Evolutionary conservation across 2,888 invertebrate species (phyloP), one percentile per base, ranked within the genome.

Genomic region (Phrixothrix hirtus): DNA sequence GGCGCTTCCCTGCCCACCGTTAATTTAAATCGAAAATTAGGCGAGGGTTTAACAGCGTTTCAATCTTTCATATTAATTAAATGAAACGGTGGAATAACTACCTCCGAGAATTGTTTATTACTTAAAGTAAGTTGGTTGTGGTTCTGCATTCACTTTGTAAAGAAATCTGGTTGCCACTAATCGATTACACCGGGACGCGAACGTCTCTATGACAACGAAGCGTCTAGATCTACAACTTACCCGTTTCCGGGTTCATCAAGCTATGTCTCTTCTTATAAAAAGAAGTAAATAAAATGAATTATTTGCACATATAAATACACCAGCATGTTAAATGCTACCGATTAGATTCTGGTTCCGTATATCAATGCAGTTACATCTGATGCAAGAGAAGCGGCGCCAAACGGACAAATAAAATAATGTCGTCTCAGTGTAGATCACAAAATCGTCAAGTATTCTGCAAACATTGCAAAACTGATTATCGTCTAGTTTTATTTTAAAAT

Each of bases 171-270:
- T 30, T 46, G 50, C 26, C 42, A 45, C 44, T 44, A 60, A 60
- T 60, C 60, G 57, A 60, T 60, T 59, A 41, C 46, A 44, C 51
- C 46, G 57, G 63, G 57, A 63, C 56, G 59, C 55, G 54, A 55
- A 47, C 56, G 59, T 60, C 37, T 43, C 61, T 58, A 58, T 61
- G 46, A 57, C 37, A 52, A 61, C 61, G 32, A 37, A 35, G 58
- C 59, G 60, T 60, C 60, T 58, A 59, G 30, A 59, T 59, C 60
- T 59, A 41, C 38, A 43, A 26, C 49, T n/a, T 37, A 43, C 45
- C 37, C 37, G 45, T 37, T 30, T 45, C 36, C 14, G 35, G 25
- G 21, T 44, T 36, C 45, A 29, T 36, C 36, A 32, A 36, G 30
- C 15, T 32, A 43, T 16, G 12, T 27, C 25, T 46, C 21, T 35